Percentiles rank a stretch among this genome's conserved stretches.
Conservation (phyloP, 37 sponge, comb jelly and placozoan genomes). For the Ephydatia muelleri region DNA sequence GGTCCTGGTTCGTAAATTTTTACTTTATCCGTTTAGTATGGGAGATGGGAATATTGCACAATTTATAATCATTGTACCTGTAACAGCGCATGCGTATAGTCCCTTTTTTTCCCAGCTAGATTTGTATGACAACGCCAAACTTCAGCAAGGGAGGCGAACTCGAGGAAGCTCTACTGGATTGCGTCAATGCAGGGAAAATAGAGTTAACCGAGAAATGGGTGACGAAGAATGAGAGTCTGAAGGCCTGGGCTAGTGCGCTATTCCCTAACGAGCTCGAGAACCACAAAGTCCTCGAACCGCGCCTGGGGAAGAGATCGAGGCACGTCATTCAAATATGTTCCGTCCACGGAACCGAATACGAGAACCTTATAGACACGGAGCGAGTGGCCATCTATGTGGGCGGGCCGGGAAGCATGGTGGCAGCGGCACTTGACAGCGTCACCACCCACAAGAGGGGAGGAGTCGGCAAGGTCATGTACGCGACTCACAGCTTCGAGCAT, state of each 20-base stretch:
- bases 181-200: neutral
- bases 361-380: neutral
- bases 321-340: conserved; percentile 1
- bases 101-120: too few relatives aligned
- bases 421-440: conserved; percentile 9
- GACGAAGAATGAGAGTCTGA: neutral
- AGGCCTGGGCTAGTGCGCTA: neutral
- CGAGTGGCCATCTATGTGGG: conserved; percentile 9
- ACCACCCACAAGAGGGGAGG: neutral
- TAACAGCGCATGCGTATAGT: too few relatives aligned
- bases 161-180: too few relatives aligned
- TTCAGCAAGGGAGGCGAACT: too few relatives aligned
- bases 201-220: conserved; percentile 22
- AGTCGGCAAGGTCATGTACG: conserved; percentile 9
- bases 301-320: neutral
- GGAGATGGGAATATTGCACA: too few relatives aligned
- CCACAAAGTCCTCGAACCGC: neutral
- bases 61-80: too few relatives aligned
- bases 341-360: conserved; percentile 19
- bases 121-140: too few relatives aligned
- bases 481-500: conserved; percentile 15
- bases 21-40: too few relatives aligned
- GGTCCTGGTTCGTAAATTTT: too few relatives aligned
- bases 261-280: conserved; percentile 13
- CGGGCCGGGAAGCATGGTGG: conserved; percentile 36